phyloP scores from a whole-genome alignment of 2,888 invertebrate genomes.

The Druceiella hillmani region DNA sequence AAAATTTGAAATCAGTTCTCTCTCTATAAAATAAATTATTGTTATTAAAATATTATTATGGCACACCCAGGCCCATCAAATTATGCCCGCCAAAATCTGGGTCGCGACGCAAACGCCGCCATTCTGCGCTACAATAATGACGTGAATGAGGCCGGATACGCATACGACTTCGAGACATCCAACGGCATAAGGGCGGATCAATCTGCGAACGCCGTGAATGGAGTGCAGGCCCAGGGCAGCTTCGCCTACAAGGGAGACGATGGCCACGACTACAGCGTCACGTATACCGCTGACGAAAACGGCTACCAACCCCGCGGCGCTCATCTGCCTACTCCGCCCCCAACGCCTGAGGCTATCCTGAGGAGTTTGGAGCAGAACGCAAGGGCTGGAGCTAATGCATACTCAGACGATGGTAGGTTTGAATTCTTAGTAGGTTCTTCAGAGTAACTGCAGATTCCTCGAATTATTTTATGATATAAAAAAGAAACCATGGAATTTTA shows the following conservation, averaged over 20 bases:
- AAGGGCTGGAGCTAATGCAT: slow-evolving; percentile 47
- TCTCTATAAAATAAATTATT: no score
- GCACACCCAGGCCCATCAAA: no score
- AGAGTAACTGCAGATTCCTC: no score
- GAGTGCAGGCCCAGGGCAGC: neutral
- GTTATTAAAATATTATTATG: no score
- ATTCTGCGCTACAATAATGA: slow-evolving; percentile 30
- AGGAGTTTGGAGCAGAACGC: slow-evolving; percentile 48
- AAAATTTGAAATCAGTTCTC: no score
- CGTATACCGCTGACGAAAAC: slow-evolving; percentile 44
- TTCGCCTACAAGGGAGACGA: neutral
- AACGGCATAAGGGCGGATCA: slow-evolving; percentile 45
- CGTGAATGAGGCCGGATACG: slow-evolving; percentile 43
- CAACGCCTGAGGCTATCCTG: slow-evolving; percentile 46
- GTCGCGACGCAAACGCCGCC: neutral
- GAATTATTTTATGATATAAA: no score
- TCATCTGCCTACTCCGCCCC: slow-evolving; percentile 46
- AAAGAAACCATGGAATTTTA: no score
- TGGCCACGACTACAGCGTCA: slow-evolving; percentile 18
- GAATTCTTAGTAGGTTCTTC: neutral
- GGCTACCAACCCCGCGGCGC: slow-evolving; percentile 45
- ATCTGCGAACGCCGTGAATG: neutral
- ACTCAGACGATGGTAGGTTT: slow-evolving; percentile 45
- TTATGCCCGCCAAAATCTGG: no score
- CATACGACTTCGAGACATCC: slow-evolving; percentile 46